These are phyloP conservation scores for Rhadina sibilatrix DNA, from an alignment of 2,113 vertebrate genomes.

Conservation along the genomic window DNA sequence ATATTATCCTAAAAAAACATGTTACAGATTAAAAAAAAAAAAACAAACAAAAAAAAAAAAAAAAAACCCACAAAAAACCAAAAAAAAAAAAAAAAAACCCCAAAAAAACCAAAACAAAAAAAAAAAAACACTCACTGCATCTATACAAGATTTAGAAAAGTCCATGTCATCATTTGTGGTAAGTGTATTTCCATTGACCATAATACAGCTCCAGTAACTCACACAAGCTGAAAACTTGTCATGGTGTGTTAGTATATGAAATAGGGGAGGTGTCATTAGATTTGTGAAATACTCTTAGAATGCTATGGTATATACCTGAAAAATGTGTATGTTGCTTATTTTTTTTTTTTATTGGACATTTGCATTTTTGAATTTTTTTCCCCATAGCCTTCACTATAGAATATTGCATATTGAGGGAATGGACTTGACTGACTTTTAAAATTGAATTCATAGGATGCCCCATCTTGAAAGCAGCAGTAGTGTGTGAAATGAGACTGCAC, in stretches of 20 bases:
- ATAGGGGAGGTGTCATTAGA: not conserved
- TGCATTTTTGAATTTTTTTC: not conserved
- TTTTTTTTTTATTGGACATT: not conserved
- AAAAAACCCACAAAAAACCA: too few species aligned
- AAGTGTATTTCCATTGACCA: not conserved
- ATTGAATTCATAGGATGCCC: not conserved
- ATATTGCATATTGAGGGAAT: not conserved
- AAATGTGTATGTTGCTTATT: not conserved
- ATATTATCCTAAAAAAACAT: not conserved
- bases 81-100: not conserved
- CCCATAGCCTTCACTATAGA: not conserved
- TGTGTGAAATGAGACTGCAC: not conserved
- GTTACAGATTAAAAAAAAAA: too few species aligned
- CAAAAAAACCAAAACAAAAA: not conserved
- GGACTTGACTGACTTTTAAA: not conserved
- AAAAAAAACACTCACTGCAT: rapidly evolving
- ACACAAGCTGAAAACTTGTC: not conserved
- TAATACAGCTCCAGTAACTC: not conserved
- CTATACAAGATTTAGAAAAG: not conserved
- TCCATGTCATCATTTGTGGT: not conserved
- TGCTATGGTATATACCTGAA: not conserved
- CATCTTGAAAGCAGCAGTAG: not conserved
- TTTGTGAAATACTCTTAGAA: not conserved
- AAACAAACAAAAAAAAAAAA: too few species aligned
- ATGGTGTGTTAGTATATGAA: not conserved